phyloP scores from a whole-genome alignment of 2,888 invertebrate genomes.

The Eristalis tenax region DNA sequence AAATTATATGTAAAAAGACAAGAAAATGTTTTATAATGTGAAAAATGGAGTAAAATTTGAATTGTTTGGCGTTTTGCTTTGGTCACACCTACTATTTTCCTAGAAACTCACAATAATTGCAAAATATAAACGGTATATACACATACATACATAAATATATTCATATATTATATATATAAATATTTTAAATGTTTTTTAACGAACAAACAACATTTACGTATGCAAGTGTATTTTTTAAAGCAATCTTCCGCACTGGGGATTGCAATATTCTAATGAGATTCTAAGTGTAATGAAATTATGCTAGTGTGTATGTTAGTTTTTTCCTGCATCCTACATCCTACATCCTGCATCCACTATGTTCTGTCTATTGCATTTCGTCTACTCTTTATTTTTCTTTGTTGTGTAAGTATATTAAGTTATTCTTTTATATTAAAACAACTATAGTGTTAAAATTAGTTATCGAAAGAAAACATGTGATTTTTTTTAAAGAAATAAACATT shows the following conservation, averaged over 20 bases:
- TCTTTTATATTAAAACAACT: conserved; percentile 61
- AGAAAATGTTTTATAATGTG: background rate
- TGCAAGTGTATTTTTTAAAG: conserved; percentile 33
- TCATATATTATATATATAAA: conserved; percentile 41
- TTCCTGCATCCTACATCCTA: conserved; percentile 20
- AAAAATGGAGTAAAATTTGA: conserved; percentile 41
- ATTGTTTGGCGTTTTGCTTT: conserved; percentile 64
- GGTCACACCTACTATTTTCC: conserved; percentile 69
- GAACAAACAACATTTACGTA: conserved; percentile 4
- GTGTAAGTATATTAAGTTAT: conserved; percentile 55
- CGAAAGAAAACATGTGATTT: conserved; percentile 67
- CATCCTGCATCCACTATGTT: conserved; percentile 36
- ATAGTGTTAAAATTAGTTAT: conserved; percentile 65
- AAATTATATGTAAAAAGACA: conserved; percentile 48
- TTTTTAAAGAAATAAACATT: conserved; percentile 64
- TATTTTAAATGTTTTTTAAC: conserved; percentile 35
- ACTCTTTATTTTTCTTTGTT: conserved; percentile 21
- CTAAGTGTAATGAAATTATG: conserved; percentile 55
- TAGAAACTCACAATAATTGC: conserved; percentile 66
- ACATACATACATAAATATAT: conserved; percentile 25
- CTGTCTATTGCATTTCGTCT: conserved; percentile 37
- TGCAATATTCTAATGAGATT: conserved; percentile 57
- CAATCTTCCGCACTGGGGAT: conserved; percentile 46
- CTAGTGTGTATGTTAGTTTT: conserved; percentile 26
- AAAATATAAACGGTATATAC: conserved; percentile 47